These are phyloP conservation scores for Chrosomus eos DNA, from an alignment of 2,797 vertebrate species.

Conservation along the genomic window DNA sequence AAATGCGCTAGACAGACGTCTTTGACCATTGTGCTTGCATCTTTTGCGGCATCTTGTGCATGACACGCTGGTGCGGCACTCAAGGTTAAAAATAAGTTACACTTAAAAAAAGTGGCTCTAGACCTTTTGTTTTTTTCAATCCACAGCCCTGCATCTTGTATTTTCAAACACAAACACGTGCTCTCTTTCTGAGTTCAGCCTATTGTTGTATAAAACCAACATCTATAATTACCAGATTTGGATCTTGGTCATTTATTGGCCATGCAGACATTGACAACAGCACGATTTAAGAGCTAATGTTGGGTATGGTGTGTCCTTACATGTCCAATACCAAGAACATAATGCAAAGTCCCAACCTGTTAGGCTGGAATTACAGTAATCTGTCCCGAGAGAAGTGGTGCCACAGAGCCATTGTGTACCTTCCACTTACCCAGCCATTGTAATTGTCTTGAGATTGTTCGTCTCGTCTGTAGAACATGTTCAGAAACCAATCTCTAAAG, in stretches of 20 bases:
- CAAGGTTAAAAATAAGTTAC: background rate
- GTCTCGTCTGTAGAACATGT: slow-evolving; percentile 50
- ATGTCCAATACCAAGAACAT: slow-evolving; percentile 16
- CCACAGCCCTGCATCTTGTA: background rate
- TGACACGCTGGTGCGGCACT: background rate
- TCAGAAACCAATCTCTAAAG: slow-evolving; percentile 50
- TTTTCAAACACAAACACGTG: background rate
- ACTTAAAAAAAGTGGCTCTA: background rate
- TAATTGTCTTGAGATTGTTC: slow-evolving; percentile 59
- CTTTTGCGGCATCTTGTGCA: background rate
- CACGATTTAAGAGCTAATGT: slow-evolving; percentile 5
- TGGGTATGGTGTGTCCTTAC: slow-evolving; percentile 10
- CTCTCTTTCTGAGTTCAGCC: background rate
- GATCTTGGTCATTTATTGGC: background rate
- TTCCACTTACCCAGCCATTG: slow-evolving; percentile 39
- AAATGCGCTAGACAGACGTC: background rate
- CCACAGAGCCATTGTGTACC: slow-evolving; percentile 40
- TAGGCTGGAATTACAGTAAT: slow-evolving; percentile 55
- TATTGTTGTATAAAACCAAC: slow-evolving; percentile 4
- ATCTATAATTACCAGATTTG: slow-evolving; percentile 11
- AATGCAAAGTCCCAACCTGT: slow-evolving; percentile 42
- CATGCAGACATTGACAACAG: background rate
- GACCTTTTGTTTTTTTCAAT: background rate
- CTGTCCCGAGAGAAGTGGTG: slow-evolving; percentile 50
- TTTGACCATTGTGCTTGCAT: background rate